These are phyloP conservation scores for Caenorhabditis sp. DNA, from an alignment of 2,888 invertebrate species.

Conservation along the genomic window DNA sequence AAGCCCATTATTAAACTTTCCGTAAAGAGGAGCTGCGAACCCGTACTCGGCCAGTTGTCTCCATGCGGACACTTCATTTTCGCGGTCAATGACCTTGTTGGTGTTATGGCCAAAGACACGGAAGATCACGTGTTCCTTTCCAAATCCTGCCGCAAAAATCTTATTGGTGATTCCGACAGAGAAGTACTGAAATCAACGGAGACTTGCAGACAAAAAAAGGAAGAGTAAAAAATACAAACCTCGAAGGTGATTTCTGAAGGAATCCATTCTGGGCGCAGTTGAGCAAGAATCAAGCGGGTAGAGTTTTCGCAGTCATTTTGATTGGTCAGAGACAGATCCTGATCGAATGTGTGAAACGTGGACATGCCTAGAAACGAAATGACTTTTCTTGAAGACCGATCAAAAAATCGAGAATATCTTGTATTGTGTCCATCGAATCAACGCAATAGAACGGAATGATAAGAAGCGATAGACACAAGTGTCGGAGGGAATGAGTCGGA, in stretches of 20 bases:
- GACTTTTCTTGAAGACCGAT: slow-evolving; percentile 26
- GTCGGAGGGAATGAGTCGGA: neutral
- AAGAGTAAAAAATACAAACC: too few species aligned
- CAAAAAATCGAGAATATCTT: slow-evolving; percentile 41
- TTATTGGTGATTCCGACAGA: slow-evolving; percentile 78
- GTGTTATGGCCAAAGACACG: slow-evolving; percentile 79
- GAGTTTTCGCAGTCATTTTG: slow-evolving; percentile 34
- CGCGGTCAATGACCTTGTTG: slow-evolving; percentile 77
- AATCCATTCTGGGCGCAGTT: slow-evolving; percentile 43
- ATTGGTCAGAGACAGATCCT: slow-evolving; percentile 23
- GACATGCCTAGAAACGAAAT: too few species aligned
- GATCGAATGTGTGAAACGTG: slow-evolving; percentile 27
- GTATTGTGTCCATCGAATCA: slow-evolving; percentile 27
- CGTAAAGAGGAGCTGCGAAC: slow-evolving; percentile 90
- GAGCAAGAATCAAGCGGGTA: slow-evolving; percentile 10
- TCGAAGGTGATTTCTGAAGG: slow-evolving; percentile 23
- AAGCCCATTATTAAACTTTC: slow-evolving; percentile 93
- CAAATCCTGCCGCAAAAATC: slow-evolving; percentile 68
- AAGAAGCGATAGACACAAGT: slow-evolving; percentile 20
- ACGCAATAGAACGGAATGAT: slow-evolving; percentile 35
- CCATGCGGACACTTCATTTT: slow-evolving; percentile 72
- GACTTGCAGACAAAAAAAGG: too few species aligned
- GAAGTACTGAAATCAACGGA: slow-evolving; percentile 65
- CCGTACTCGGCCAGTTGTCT: slow-evolving; percentile 64
- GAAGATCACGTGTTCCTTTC: slow-evolving; percentile 71